phyloP scores from a whole-genome alignment of 2,113 vertebrate species.

The Ornithorhynchus anatinus region DNA sequence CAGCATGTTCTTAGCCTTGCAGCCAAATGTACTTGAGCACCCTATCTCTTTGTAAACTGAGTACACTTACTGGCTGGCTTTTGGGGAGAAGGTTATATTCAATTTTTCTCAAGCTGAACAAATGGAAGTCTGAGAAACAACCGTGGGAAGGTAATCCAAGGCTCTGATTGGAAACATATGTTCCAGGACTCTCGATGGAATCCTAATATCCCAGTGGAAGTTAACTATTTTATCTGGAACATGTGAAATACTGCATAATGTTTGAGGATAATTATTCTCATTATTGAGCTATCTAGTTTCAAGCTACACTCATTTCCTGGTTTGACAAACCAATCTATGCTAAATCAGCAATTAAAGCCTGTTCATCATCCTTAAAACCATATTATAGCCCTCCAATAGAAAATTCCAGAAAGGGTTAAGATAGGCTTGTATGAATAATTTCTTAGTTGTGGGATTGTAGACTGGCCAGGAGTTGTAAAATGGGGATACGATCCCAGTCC shows the following conservation, averaged over 20 bases:
- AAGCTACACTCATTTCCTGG: conserved; percentile 12
- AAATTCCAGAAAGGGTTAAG: conserved; percentile 1
- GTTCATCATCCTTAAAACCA: conserved; percentile 7
- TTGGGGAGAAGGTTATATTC: background rate
- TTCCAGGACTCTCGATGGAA: background rate
- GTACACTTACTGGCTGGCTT: background rate
- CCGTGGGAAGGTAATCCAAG: background rate
- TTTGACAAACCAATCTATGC: conserved; percentile 7
- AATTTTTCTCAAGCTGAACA: background rate
- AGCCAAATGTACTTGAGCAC: too few species aligned
- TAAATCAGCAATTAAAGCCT: conserved; percentile 34
- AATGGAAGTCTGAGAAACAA: background rate
- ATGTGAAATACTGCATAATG: background rate
- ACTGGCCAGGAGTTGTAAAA: background rate
- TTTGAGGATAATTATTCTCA: conserved; percentile 23
- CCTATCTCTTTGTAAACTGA: background rate
- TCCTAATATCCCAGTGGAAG: background rate
- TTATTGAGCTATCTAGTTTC: conserved; percentile 1
- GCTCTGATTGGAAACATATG: background rate
- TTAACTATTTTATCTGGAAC: background rate
- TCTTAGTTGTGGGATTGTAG: background rate
- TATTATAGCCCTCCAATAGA: background rate
- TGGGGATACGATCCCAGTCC: too few species aligned
- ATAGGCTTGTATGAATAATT: background rate
- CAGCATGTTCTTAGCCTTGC: background rate